Base-by-base conservation (phyloP, 1,140 invertebrate genomes). In the Apis cerana region DNA sequence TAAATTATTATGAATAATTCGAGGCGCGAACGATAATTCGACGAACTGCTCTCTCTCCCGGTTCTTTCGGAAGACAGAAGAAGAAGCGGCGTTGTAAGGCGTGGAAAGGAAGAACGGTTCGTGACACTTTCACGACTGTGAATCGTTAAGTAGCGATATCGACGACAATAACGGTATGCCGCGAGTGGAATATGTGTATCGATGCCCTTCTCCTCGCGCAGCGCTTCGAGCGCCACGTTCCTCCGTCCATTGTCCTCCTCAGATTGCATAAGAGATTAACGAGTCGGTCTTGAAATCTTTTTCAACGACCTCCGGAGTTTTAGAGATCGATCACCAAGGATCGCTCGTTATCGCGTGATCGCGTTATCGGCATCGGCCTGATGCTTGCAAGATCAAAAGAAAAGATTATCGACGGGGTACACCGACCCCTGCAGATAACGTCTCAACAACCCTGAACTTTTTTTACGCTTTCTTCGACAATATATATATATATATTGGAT, bases 101-200 rank as follows among this genome's bases (percentile, higher is more conserved):
- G 64, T 69, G 80, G 62, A 76, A 61, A 64, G 81, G 62, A 76
- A 61, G 69, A 56, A 58, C 2, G 58, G 33, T 69, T 76, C 82
- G 74, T 79, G 77, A 86, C 85, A 87, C 86, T 86, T 87, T 87
- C 81, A 69, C 61, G 81, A 52, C 33, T 58, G n/a, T n/a, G 67
- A 87, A 88, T 89, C 80, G 88, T 86, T 81, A 83, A 90, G 77
- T 70, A 68, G 74, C 68, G 88, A 88, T 89, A 90, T 88, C 84
- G 83, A 89, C 82, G 76, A 86, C 23, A 65, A 58, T 89, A 90
- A 90, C 89, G 89, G 89, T 90, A 87, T 71, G 78, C 75, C 76
- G 33, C 67, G 19, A 77, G 67, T 71, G 33, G 33, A 43, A 43
- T 76, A 33, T 33, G 33, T 33, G 33, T 33, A 82, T 82, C 82